Evolutionary conservation across 2,797 vertebrate species (phyloP).

Genomic region (Sebastes cheni): DNA sequence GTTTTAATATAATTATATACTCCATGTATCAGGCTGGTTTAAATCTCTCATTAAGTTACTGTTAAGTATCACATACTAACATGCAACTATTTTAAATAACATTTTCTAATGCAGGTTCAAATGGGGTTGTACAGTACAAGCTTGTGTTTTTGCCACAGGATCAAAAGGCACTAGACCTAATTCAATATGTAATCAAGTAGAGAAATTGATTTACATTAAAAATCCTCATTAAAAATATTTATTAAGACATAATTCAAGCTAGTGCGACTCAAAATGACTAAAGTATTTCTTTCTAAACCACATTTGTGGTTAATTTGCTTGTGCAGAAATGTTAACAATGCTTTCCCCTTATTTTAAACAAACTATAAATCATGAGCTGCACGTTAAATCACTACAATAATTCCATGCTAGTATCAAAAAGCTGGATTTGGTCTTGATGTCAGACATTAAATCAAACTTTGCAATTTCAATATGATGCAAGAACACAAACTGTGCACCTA

Average conservation of each 20-base stretch:
- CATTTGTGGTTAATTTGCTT: neutral
- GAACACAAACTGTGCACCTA: neutral
- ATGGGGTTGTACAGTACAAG: neutral
- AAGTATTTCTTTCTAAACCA: neutral
- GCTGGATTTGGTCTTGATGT: neutral
- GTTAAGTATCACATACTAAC: neutral
- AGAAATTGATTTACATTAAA: neutral
- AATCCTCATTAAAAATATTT: neutral
- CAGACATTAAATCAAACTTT: conserved; percentile 11
- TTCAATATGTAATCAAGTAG: conserved; percentile 6
- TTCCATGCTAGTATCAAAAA: neutral
- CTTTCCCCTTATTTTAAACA: neutral
- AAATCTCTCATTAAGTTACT: conserved; percentile 3
- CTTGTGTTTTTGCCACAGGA: neutral
- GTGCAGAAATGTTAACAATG: neutral
- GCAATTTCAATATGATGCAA: neutral
- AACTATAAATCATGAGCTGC: neutral
- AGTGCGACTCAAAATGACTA: neutral
- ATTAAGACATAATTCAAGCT: neutral
- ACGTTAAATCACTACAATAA: conserved; percentile 1
- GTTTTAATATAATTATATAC: neutral
- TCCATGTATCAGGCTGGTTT: neutral
- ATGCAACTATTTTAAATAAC: neutral
- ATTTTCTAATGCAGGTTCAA: neutral
- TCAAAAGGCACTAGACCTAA: conserved; percentile 28